Conservation (phyloP, 1,140 invertebrate species). For the Drosophila bocki region DNA sequence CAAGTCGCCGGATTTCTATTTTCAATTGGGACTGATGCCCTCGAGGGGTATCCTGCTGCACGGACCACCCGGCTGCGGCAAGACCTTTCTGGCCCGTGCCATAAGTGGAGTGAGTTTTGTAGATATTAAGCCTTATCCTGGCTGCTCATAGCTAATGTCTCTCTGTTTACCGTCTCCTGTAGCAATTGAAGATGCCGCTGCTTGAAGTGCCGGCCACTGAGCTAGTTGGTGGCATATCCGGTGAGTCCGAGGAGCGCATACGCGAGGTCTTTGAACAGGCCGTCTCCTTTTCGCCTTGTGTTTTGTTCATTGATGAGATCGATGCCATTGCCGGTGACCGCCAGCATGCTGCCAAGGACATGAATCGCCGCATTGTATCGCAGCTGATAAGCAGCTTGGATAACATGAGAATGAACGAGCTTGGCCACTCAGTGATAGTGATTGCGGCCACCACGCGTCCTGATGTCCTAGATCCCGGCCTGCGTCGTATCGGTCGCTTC, state of each 20-base stretch:
- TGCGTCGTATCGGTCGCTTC: constrained; percentile 95
- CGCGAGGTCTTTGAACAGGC: constrained; percentile 96
- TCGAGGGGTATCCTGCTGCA: constrained; percentile 91
- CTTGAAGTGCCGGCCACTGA: constrained; percentile 96
- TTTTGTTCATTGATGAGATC: constrained; percentile 98
- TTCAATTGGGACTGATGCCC: constrained; percentile 90
- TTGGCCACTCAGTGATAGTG: constrained; percentile 91
- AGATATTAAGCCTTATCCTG: too few species aligned
- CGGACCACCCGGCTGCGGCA: constrained; percentile 69
- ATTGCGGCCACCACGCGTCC: constrained; percentile 98
- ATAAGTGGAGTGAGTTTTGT: constrained; percentile 92
- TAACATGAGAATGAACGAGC: constrained; percentile 89
- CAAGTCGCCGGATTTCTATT: constrained; percentile 93
- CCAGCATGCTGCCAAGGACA: constrained; percentile 95
- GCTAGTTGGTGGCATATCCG: constrained; percentile 96
- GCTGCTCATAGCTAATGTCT: background rate
- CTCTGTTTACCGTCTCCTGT: background rate
- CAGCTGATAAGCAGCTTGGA: constrained; percentile 96
- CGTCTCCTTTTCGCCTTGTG: constrained; percentile 89
- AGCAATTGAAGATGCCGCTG: constrained; percentile 90
- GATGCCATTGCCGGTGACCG: constrained; percentile 95
- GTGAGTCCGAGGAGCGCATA: constrained; percentile 97
- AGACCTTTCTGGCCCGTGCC: constrained; percentile 92
- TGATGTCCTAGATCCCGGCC: constrained; percentile 96
- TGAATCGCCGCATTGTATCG: constrained; percentile 97